Base-by-base conservation (phyloP, 2,888 invertebrate genomes). In the Agrenia bidenticulata region DNA sequence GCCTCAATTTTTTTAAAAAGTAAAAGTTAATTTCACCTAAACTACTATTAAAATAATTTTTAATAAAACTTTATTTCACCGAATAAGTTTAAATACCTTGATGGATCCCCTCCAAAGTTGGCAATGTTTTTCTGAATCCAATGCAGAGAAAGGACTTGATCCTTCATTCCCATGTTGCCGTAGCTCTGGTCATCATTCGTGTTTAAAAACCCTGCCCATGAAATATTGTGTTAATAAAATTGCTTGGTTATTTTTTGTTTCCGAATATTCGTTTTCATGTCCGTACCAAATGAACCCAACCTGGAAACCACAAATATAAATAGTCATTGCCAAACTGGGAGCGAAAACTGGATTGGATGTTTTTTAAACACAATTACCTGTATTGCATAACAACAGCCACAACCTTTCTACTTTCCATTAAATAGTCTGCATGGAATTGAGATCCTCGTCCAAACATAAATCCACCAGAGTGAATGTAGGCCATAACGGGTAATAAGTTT, bases 391-490 rank as follows among this genome's bases (percentile, higher is more conserved):
- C 64, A 1, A 71, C 68, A 1, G 64, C 49, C 1, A 71, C 61
- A 23, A 64, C 66, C n/a, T 64, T 55, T 27, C 61, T 59, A 45
- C 53, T 64, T 24, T 71, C 64, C 71, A 71, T 69, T 0, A 71
- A 56, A 39, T 71, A 71, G 42, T 68, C 64, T 13, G 58, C 68
- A 21, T 64, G 23, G 50, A 71, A 71, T 39, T 63, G 63, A 1
- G 66, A 60, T 11, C 71, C 71, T 23, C 71, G 45, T n/a, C 71
- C 71, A 45, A 69, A 71, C 71, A 71, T 71, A 23, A 71, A 71
- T 2, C 71, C 71, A 17, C 71, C 66, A 41, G 67, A 61, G 26
- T 68, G 68, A 23, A 68, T 68, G 54, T 65, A 65, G 9, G 69
- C 68, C 68, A 71, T 69, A 7, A 71, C 71, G 4, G 71, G 71